phyloP scores from a whole-genome alignment of 2,888 invertebrate genomes.

The Cataglyphis livida region DNA sequence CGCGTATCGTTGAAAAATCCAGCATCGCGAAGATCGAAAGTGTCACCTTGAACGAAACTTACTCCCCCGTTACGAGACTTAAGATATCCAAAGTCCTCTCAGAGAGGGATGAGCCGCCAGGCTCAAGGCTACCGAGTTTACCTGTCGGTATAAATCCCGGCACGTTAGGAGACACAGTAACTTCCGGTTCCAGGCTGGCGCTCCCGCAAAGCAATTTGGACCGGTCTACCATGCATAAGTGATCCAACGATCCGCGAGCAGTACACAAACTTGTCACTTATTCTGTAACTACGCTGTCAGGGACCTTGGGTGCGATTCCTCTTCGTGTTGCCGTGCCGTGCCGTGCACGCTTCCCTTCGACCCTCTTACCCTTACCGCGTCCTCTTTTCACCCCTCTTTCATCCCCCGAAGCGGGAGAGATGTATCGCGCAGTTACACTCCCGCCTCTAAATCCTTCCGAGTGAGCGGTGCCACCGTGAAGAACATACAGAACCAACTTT shows the following conservation, averaged over 20 bases:
- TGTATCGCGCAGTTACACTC: slow-evolving; percentile 69
- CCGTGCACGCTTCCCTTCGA: background rate
- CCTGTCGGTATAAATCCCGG: slow-evolving; percentile 71
- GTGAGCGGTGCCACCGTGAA: slow-evolving; percentile 69
- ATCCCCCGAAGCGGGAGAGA: slow-evolving; percentile 52
- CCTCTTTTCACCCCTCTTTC: slow-evolving; percentile 42
- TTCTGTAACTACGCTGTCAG: slow-evolving; percentile 76
- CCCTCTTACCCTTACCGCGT: slow-evolving; percentile 22
- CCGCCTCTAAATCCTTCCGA: slow-evolving; percentile 74
- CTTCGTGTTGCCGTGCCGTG: slow-evolving; percentile 20
- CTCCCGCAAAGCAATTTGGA: slow-evolving; percentile 76
- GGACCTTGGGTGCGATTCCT: slow-evolving; percentile 62
- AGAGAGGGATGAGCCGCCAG: slow-evolving; percentile 53
- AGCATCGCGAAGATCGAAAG: slow-evolving; percentile 47
- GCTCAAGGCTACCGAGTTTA: slow-evolving; percentile 66
- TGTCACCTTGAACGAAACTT: slow-evolving; percentile 54
- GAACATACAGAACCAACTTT: slow-evolving; percentile 71
- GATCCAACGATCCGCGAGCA: slow-evolving; percentile 75
- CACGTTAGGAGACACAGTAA: slow-evolving; percentile 73
- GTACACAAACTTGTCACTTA: slow-evolving; percentile 83
- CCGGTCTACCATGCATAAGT: slow-evolving; percentile 78
- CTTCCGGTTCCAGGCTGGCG: slow-evolving; percentile 74
- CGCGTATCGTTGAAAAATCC: slow-evolving; percentile 49
- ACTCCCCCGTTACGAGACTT: slow-evolving; percentile 53
- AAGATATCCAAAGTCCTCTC: slow-evolving; percentile 50